Conservation (phyloP, 2,797 vertebrate genomes). For the Sphaeramia orbicularis region DNA sequence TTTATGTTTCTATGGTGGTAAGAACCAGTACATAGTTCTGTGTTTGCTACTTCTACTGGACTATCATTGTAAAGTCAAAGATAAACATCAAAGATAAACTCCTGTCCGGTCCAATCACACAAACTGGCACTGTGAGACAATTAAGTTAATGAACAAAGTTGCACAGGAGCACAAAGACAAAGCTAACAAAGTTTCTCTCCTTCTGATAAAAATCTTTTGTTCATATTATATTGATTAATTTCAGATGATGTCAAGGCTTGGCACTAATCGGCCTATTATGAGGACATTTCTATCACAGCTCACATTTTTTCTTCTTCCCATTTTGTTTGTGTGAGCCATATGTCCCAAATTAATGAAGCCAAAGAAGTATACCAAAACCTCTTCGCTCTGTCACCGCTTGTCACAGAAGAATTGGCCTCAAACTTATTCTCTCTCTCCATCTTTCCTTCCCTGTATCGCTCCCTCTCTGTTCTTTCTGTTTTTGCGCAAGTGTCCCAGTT, state of each 20-base stretch:
- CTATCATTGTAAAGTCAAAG: constrained; percentile 1
- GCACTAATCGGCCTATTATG: constrained; percentile 43
- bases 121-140: constrained; percentile 3
- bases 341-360: constrained; percentile 75
- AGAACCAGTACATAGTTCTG: background rate
- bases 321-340: constrained; percentile 72
- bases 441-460: constrained; percentile 19
- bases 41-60: constrained; percentile 12
- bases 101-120: constrained; percentile 20
- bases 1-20: too few species aligned
- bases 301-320: constrained; percentile 24
- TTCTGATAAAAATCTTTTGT: constrained; percentile 54
- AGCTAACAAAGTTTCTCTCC: constrained; percentile 29
- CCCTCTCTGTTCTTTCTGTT: constrained; percentile 74
- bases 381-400: constrained; percentile 73
- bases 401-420: constrained; percentile 83
- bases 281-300: constrained; percentile 29
- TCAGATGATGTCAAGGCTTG: constrained; percentile 46
- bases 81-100: constrained; percentile 13
- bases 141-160: constrained; percentile 17
- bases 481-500: constrained; percentile 87
- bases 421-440: constrained; percentile 66
- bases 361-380: constrained; percentile 57
- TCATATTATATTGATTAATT: constrained; percentile 62
- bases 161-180: constrained; percentile 21